Percentiles rank a stretch among this genome's conserved stretches.
phyloP scores from a whole-genome alignment of 2,113 vertebrate genomes.

The Megaptera novaeangliae region DNA sequence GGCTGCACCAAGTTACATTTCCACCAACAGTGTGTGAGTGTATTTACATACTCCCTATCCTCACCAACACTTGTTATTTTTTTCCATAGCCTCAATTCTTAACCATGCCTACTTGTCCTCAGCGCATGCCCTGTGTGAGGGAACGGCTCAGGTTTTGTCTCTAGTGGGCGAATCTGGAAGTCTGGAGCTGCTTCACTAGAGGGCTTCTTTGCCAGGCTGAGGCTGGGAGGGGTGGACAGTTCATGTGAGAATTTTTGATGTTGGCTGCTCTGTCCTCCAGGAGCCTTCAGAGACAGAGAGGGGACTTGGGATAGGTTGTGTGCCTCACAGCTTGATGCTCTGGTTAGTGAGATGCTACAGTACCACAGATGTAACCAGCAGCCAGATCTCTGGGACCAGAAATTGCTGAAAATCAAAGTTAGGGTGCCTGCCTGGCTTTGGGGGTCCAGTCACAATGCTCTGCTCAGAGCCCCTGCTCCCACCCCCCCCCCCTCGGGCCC shows the following conservation, averaged over 20 bases:
- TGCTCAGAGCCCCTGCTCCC: not conserved
- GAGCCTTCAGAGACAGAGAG: not conserved
- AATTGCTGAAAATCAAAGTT: not conserved
- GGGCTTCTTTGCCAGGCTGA: not conserved
- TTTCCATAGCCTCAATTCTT: not conserved
- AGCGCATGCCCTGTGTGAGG: accelerated
- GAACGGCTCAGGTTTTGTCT: not conserved
- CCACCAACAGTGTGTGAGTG: not conserved
- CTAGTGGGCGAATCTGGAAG: not conserved
- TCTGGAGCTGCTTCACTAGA: not conserved
- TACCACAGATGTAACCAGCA: not conserved
- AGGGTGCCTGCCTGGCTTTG: not conserved
- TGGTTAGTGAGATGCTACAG: not conserved
- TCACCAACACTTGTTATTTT: not conserved
- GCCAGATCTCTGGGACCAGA: not conserved
- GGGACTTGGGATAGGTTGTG: not conserved
- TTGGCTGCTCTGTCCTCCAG: not conserved
- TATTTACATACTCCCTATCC: not conserved
- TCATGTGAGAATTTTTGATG: too few species aligned
- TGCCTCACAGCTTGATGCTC: not conserved
- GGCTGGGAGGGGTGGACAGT: accelerated
- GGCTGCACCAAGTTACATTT: not conserved
- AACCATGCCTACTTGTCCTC: not conserved
- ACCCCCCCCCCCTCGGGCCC: not conserved
- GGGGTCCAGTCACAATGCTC: not conserved